Percentiles rank a stretch among this genome's conserved stretches.
Evolutionary conservation across 2,888 invertebrate genomes (phyloP).

Genomic region (Gisinianus flammeolus): DNA sequence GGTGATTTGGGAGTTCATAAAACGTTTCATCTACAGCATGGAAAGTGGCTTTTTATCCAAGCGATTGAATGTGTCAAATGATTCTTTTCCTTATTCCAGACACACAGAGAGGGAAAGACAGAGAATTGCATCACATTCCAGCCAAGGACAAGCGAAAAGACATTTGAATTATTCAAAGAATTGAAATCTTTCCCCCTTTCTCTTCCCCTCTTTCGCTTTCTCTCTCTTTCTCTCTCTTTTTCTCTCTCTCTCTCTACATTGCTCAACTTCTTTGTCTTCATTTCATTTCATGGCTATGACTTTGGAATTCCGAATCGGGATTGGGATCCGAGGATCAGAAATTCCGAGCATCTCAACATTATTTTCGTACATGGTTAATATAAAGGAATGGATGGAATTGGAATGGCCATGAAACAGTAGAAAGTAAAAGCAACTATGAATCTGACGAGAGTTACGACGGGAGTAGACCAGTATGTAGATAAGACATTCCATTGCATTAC

Average conservation of each 20-base stretch:
- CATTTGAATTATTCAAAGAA: slow-evolving; percentile 32
- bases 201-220: background rate
- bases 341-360: background rate
- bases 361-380: background rate
- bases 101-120: background rate
- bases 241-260: background rate
- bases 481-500: no score
- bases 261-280: background rate
- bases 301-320: no score
- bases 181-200: background rate
- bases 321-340: no score
- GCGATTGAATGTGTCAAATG: slow-evolving; percentile 10
- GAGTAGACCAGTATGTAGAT: background rate
- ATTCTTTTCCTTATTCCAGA: background rate
- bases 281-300: no score
- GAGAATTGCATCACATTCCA: background rate
- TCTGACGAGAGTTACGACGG: no score
- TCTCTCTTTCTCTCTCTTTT: background rate
- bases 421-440: no score
- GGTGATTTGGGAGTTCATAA: slow-evolving; percentile 10
- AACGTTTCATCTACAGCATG: background rate
- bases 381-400: background rate
- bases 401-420: no score
- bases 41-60: slow-evolving; percentile 16
- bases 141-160: slow-evolving; percentile 5